Conservation (phyloP, 2,888 invertebrate species). For the Tipula vernalis region DNA sequence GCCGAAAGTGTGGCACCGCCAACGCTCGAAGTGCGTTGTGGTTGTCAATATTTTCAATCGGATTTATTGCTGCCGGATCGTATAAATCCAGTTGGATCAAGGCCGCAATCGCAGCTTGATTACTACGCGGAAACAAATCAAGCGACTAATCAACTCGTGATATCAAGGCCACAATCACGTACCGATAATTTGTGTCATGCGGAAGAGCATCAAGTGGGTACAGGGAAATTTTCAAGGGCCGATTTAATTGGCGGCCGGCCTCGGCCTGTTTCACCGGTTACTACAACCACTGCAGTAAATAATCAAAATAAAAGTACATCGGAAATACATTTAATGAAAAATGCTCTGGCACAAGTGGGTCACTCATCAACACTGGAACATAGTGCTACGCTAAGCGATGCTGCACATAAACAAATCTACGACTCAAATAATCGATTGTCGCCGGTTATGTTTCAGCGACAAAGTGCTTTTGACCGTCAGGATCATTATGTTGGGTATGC, state of each 20-base stretch:
- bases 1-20: slow-evolving; percentile 57
- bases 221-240: background rate
- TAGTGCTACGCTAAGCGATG: background rate
- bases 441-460: background rate
- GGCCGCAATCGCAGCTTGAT: slow-evolving; percentile 46
- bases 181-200: background rate
- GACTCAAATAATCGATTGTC: background rate
- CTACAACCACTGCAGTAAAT: background rate
- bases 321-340: background rate
- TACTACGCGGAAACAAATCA: slow-evolving; percentile 6
- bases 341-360: background rate
- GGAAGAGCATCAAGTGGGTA: background rate
- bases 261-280: background rate
- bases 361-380: background rate
- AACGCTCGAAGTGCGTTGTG: slow-evolving; percentile 72
- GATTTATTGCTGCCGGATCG: slow-evolving; percentile 67
- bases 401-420: background rate
- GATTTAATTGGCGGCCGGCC: background rate
- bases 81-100: slow-evolving; percentile 51
- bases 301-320: background rate
- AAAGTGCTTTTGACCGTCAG: background rate
- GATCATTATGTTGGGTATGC: background rate
- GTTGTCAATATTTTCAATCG: slow-evolving; percentile 72
- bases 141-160: background rate
- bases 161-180: background rate